Conservation (phyloP, 2,797 vertebrate species). For the Pagetopsis macropterus region DNA sequence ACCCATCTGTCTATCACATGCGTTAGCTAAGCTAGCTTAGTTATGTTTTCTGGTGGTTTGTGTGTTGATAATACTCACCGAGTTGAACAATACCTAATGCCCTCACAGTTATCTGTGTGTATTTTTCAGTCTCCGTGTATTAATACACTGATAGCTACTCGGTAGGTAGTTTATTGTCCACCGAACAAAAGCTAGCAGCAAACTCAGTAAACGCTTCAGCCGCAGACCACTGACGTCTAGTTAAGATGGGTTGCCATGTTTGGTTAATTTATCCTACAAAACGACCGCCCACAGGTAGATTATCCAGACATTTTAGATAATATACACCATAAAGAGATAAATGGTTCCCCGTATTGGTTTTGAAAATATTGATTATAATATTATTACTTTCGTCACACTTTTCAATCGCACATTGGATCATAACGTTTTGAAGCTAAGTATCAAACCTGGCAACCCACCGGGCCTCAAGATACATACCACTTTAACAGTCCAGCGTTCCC, state of each 20-base stretch:
- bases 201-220: slow-evolving; percentile 50
- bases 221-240: slow-evolving; percentile 73
- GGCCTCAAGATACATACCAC: slow-evolving; percentile 6
- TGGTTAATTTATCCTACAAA: not conserved
- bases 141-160: not conserved
- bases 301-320: not conserved
- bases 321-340: accelerated
- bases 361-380: too few species aligned
- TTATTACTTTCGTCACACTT: accelerated
- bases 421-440: not conserved
- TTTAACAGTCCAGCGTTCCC: not conserved
- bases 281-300: accelerated
- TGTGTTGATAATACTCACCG: slow-evolving; percentile 59
- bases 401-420: not conserved
- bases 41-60: not conserved
- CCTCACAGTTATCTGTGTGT: not conserved
- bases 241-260: slow-evolving; percentile 55
- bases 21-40: slow-evolving; percentile 62
- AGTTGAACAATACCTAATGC: not conserved
- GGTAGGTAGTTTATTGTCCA: not conserved
- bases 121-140: slow-evolving; percentile 4
- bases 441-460: slow-evolving; percentile 68
- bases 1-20: slow-evolving; percentile 63
- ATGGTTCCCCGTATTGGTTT: too few species aligned
- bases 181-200: slow-evolving; percentile 70